Evolutionary conservation across 1,140 invertebrate species (phyloP).

Genomic region (Aricia agestis): DNA sequence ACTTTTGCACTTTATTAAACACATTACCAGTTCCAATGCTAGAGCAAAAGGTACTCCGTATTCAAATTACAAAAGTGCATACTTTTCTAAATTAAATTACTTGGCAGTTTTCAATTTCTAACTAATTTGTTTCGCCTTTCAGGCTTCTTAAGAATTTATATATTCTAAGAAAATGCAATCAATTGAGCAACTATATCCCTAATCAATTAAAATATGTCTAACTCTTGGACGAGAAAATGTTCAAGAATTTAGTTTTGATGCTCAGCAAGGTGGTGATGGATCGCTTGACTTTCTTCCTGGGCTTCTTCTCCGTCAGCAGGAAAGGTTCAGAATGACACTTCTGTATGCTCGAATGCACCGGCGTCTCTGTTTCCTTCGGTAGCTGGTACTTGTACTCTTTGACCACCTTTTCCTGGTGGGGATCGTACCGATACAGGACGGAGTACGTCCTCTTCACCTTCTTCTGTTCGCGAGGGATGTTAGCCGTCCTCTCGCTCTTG

Average conservation of each 20-base stretch:
- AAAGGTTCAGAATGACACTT: constrained; percentile 64
- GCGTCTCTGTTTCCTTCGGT: constrained; percentile 40
- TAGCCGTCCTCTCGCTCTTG: constrained; percentile 61
- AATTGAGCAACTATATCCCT: constrained; percentile 65
- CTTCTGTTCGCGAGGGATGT: constrained; percentile 43
- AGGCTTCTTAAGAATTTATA: constrained; percentile 13
- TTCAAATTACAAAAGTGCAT: too few relatives aligned
- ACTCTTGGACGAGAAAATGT: constrained; percentile 65
- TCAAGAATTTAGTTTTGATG: constrained; percentile 67
- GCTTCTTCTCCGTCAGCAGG: constrained; percentile 46
- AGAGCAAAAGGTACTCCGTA: not conserved
- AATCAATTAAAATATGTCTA: constrained; percentile 37
- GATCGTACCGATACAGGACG: constrained; percentile 67
- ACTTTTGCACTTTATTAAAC: not conserved
- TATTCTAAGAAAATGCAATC: constrained; percentile 53
- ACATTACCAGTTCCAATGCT: not conserved
- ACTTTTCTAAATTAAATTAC: not conserved
- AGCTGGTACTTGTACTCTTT: constrained; percentile 69
- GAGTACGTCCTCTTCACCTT: constrained; percentile 70
- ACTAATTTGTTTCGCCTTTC: not conserved
- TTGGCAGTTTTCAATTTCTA: constrained; percentile 5
- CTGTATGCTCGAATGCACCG: constrained; percentile 37
- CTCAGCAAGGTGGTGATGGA: constrained; percentile 64
- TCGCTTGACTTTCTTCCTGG: constrained; percentile 68
- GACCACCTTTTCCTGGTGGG: constrained; percentile 62